Percentiles rank a stretch among this genome's conserved stretches.
Evolutionary conservation across 2,888 invertebrate genomes (phyloP).

Genomic region (Selenia dentaria): DNA sequence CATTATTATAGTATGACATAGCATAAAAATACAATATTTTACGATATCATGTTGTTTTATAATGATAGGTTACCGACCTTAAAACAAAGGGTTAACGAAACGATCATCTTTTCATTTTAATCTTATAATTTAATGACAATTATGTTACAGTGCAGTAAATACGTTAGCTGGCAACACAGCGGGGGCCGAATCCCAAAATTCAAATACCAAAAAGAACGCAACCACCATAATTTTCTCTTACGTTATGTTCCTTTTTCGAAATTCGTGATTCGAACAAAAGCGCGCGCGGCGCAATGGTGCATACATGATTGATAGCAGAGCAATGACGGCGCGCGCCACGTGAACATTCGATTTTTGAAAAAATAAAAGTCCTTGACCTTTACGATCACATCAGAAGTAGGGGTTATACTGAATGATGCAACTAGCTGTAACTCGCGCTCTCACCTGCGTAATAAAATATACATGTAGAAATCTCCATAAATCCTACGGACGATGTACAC

Average conservation of each 20-base stretch:
- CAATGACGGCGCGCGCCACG: slow-evolving; percentile 67
- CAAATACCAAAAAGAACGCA: slow-evolving; percentile 71
- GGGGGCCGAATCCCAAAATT: slow-evolving; percentile 57
- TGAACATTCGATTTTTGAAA: slow-evolving; percentile 64
- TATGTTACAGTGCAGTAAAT: slow-evolving; percentile 47
- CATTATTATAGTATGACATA: slow-evolving; percentile 48
- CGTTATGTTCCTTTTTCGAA: slow-evolving; percentile 76
- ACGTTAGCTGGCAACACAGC: slow-evolving; percentile 53
- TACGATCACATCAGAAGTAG: slow-evolving; percentile 10
- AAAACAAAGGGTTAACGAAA: slow-evolving; percentile 21
- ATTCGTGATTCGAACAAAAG: slow-evolving; percentile 82
- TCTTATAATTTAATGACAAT: slow-evolving; percentile 64
- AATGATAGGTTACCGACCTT: too few species aligned
- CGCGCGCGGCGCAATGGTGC: slow-evolving; percentile 79
- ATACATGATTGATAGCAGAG: slow-evolving; percentile 80
- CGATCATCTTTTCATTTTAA: slow-evolving; percentile 7
- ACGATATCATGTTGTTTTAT: too few species aligned
- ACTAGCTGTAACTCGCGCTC: too few species aligned
- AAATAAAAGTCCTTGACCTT: slow-evolving; percentile 76
- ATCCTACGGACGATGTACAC: too few species aligned
- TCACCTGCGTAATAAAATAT: too few species aligned
- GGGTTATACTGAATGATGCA: too few species aligned
- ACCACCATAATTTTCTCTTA: slow-evolving; percentile 71
- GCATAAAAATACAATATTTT: too few species aligned
- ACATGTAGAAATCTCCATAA: too few species aligned